phyloP scores from a whole-genome alignment of 2,113 vertebrate species.

The Neomonachus schauinslandi region DNA sequence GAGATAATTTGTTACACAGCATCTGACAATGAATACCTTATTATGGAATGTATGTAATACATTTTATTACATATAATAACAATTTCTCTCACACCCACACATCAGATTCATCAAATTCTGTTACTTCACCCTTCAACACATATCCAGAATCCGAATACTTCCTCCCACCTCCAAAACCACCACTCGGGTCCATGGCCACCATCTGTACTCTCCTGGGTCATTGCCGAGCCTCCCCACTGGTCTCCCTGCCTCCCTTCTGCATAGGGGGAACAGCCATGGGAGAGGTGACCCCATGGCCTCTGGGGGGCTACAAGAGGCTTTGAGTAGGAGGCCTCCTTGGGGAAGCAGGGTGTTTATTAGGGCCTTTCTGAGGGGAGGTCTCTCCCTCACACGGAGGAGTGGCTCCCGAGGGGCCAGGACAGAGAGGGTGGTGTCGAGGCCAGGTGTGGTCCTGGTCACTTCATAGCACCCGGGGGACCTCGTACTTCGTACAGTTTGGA shows the following conservation, averaged over 20 bases:
- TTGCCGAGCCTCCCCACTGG: too few relatives aligned
- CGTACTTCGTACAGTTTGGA: background rate
- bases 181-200: background rate
- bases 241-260: background rate
- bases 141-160: background rate
- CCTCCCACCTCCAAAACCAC: background rate
- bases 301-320: background rate
- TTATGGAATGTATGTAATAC: too few relatives aligned
- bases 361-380: background rate
- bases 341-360: background rate
- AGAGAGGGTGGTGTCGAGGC: background rate
- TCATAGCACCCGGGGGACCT: background rate
- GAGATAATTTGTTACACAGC: background rate
- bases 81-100: background rate
- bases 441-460: background rate
- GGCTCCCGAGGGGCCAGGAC: background rate
- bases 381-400: background rate
- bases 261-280: background rate
- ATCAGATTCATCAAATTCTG: background rate
- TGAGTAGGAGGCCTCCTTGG: background rate
- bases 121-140: background rate
- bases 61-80: background rate
- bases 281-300: background rate
- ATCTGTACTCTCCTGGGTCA: background rate
- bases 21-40: background rate